A percentile compares a stretch with the other conserved stretches of the same genome.
These are phyloP conservation scores for Macrosteles quadrilineatus DNA, from an alignment of 1,140 invertebrate genomes.

Conservation along the genomic window DNA sequence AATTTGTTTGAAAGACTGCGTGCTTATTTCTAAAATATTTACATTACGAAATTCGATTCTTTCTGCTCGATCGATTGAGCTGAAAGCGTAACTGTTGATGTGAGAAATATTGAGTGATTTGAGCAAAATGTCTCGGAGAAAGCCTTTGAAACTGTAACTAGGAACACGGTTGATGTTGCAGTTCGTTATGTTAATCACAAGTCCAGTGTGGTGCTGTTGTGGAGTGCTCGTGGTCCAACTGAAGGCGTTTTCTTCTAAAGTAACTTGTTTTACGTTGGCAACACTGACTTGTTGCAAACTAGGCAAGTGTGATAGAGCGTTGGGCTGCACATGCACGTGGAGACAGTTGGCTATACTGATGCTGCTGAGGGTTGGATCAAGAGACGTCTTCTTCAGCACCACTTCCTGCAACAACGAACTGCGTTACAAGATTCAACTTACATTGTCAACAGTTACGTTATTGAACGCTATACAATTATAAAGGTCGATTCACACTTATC, in stretches of 20 bases:
- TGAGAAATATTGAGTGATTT: conserved; percentile 60
- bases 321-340: conserved; percentile 26
- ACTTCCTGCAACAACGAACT: conserved; percentile 1
- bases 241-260: conserved; percentile 46
- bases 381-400: neutral
- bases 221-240: conserved; percentile 47
- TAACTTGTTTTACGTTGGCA: conserved; percentile 53
- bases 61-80: conserved; percentile 60
- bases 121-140: conserved; percentile 66
- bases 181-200: conserved; percentile 50
- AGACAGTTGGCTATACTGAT: conserved; percentile 38
- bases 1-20: conserved; percentile 78
- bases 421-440: no score
- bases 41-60: conserved; percentile 58
- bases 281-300: conserved; percentile 54
- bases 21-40: conserved; percentile 60
- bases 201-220: conserved; percentile 43
- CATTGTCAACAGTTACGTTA: no score
- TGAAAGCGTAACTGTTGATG: conserved; percentile 70
- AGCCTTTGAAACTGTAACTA: conserved; percentile 67
- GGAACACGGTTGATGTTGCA: conserved; percentile 59
- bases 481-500: no score
- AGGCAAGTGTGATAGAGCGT: conserved; percentile 41
- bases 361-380: neutral
- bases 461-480: no score